Evolutionary conservation across 2,113 vertebrate species (phyloP).

Genomic region (Empidonax alnorum): DNA sequence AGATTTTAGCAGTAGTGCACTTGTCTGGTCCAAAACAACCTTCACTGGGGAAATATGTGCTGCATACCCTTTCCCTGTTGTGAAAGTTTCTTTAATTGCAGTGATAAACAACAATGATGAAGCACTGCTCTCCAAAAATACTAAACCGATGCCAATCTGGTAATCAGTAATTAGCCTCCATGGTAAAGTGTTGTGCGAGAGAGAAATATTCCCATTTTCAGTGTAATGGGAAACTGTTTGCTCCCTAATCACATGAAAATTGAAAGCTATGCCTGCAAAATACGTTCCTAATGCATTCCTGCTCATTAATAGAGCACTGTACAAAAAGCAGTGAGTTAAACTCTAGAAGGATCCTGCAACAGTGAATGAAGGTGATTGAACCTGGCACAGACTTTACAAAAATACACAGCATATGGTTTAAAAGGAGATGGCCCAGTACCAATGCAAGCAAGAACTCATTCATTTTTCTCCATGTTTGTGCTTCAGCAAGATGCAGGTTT

Average conservation of each 20-base stretch:
- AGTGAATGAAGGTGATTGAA: slow-evolving; percentile 51
- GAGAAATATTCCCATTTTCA: slow-evolving; percentile 36
- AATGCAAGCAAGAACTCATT: slow-evolving; percentile 54
- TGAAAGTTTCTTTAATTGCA: slow-evolving; percentile 30
- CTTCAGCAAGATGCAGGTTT: slow-evolving; percentile 40
- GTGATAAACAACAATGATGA: slow-evolving; percentile 5
- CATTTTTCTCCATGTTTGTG: slow-evolving; percentile 51
- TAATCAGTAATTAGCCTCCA: slow-evolving; percentile 35
- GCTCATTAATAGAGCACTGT: not conserved
- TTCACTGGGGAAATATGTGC: not conserved
- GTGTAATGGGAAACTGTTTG: not conserved
- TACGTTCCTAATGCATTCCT: not conserved
- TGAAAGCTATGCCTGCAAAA: slow-evolving; percentile 23
- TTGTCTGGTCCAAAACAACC: slow-evolving; percentile 4
- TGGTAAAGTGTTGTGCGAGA: slow-evolving; percentile 9
- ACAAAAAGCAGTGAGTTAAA: not conserved
- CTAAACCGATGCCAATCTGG: slow-evolving; percentile 3
- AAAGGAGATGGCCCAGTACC: slow-evolving; percentile 53
- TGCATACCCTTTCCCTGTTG: not conserved
- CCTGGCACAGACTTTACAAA: slow-evolving; percentile 46
- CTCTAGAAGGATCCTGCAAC: slow-evolving; percentile 34
- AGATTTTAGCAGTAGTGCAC: not conserved
- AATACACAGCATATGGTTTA: slow-evolving; percentile 54
- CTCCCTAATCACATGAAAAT: slow-evolving; percentile 31
- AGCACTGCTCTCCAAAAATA: slow-evolving; percentile 48